Evolutionary conservation across 35 echinoderm and acorn worm genomes (phyloP).

Genomic region (Lytechinus pictus): DNA sequence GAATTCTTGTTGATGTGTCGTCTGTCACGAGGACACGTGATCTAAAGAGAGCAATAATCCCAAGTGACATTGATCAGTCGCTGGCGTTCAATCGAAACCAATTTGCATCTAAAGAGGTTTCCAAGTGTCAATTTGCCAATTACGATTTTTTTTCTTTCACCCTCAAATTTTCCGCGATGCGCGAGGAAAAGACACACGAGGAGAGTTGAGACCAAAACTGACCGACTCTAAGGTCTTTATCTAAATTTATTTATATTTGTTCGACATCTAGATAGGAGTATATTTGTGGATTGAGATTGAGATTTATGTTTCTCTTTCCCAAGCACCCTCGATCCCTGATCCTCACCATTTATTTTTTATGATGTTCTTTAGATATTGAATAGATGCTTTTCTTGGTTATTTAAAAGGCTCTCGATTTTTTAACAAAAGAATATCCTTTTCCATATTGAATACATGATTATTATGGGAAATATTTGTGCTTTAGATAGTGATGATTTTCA

Average conservation of each 20-base stretch:
- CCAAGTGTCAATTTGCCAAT: constrained; percentile 38
- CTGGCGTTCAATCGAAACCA: not conserved
- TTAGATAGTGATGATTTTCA: no score
- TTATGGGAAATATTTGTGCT: no score
- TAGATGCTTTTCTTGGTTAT: no score
- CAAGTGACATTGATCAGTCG: not conserved
- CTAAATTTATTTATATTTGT: not conserved
- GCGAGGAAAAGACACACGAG: not conserved
- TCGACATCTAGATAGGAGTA: not conserved
- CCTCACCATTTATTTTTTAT: not conserved
- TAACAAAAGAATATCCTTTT: no score
- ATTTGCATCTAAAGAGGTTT: constrained; percentile 36
- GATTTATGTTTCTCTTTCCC: not conserved
- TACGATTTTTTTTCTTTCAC: not conserved
- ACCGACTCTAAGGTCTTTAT: not conserved
- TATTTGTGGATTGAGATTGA: not conserved
- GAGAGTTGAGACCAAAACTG: not conserved
- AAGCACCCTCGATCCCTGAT: not conserved
- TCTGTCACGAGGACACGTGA: constrained; percentile 8
- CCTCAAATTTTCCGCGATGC: not conserved
- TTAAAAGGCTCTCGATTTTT: no score
- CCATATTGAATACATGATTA: no score
- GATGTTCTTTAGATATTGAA: no score
- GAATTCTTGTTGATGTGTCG: not conserved
- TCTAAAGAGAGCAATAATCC: not conserved